Conservation (phyloP, 2,113 vertebrate species). For the Seriola aureovittata region DNA sequence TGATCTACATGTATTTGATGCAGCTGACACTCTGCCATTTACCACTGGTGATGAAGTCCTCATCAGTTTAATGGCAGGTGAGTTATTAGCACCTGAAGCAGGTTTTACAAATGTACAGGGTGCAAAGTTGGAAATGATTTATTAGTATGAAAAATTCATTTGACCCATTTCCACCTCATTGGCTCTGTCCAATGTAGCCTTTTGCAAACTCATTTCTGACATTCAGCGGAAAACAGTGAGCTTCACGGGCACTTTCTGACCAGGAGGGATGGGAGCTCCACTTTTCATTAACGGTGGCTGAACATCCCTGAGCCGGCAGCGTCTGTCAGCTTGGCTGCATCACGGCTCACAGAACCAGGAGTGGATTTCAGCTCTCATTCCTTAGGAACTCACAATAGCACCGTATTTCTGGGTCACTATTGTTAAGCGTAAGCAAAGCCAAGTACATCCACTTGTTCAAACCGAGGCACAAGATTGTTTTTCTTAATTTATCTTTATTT, state of each 20-base stretch:
- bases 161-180: conserved; percentile 27
- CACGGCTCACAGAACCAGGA: conserved; percentile 56
- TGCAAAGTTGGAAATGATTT: conserved; percentile 6
- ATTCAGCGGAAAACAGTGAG: conserved; percentile 57
- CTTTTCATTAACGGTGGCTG: conserved; percentile 73
- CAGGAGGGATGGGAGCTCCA: conserved; percentile 64
- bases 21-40: conserved; percentile 19
- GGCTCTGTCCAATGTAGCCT: conserved; percentile 10
- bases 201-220: conserved; percentile 56
- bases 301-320: conserved; percentile 61
- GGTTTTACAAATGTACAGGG: background rate
- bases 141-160: conserved; percentile 16
- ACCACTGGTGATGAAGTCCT: conserved; percentile 15
- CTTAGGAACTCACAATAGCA: conserved; percentile 27
- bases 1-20: conserved; percentile 47
- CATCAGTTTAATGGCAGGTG: conserved; percentile 2
- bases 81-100: conserved; percentile 6
- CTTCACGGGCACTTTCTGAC: conserved; percentile 50
- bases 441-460: background rate
- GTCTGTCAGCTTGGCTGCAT: conserved; percentile 60
- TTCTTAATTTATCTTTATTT: background rate
- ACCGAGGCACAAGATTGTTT: background rate
- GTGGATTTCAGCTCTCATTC: conserved; percentile 40
- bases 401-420: conserved; percentile 44
- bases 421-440: background rate